phyloP scores from a whole-genome alignment of 2,113 vertebrate genomes.

The Oryzias javanicus region DNA sequence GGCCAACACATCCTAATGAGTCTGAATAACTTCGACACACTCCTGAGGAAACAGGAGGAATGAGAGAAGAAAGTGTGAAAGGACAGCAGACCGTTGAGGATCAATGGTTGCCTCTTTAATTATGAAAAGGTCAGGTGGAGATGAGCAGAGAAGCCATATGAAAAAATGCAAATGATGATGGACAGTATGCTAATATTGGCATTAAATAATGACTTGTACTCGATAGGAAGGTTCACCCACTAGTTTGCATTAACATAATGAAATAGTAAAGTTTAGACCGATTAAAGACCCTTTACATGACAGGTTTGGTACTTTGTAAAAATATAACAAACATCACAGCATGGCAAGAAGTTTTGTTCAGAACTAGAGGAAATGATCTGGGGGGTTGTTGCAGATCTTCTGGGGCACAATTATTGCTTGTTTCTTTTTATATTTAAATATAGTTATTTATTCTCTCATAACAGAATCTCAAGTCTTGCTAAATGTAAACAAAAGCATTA shows the following conservation, averaged over 20 bases:
- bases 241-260: not conserved
- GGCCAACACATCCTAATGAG: not conserved
- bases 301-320: not conserved
- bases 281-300: not conserved
- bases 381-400: no score
- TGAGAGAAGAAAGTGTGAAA: constrained; percentile 23
- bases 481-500: no score
- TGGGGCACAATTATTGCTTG: no score
- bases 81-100: constrained; percentile 6
- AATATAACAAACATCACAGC: no score
- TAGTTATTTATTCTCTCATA: no score
- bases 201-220: constrained; percentile 24
- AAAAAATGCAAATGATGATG: constrained; percentile 30
- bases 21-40: constrained; percentile 1
- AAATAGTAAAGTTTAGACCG: constrained; percentile 2
- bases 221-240: not conserved
- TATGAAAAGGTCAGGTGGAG: constrained; percentile 51
- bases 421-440: no score
- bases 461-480: no score
- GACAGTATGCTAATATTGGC: constrained; percentile 37
- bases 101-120: constrained; percentile 25
- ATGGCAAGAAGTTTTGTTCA: no score
- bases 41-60: constrained; percentile 4
- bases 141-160: constrained; percentile 13
- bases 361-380: no score